Conservation (phyloP, 2,888 invertebrate genomes). For the Eristalis intricaria region DNA sequence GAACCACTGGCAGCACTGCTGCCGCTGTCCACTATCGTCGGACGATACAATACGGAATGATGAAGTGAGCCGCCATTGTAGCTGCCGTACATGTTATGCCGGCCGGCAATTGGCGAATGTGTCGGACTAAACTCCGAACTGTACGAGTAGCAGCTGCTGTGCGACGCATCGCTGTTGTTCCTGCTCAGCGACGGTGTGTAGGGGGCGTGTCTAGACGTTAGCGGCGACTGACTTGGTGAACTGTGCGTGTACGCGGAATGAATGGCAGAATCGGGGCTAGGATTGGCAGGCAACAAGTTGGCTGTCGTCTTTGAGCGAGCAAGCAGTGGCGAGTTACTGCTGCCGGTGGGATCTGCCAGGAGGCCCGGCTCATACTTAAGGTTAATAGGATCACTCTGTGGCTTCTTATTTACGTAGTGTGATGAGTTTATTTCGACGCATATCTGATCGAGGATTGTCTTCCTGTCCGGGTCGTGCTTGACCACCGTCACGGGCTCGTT, state of each 20-base stretch:
- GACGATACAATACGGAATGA: slow-evolving; percentile 83
- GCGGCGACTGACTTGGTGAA: slow-evolving; percentile 93
- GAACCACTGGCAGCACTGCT: slow-evolving; percentile 71
- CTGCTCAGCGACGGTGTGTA: slow-evolving; percentile 92
- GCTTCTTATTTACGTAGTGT: slow-evolving; percentile 62
- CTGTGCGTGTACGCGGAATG: slow-evolving; percentile 92
- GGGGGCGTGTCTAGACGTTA: slow-evolving; percentile 90
- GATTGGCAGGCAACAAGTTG: slow-evolving; percentile 87
- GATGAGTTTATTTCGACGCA: slow-evolving; percentile 75
- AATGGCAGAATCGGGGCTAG: slow-evolving; percentile 94
- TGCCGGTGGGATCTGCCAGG: slow-evolving; percentile 72
- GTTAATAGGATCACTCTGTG: slow-evolving; percentile 80
- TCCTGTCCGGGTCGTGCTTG: slow-evolving; percentile 75
- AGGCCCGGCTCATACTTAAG: slow-evolving; percentile 79
- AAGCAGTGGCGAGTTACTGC: slow-evolving; percentile 85
- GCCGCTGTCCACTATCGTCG: slow-evolving; percentile 77
- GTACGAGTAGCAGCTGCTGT: slow-evolving; percentile 93
- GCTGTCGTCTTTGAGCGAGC: slow-evolving; percentile 84
- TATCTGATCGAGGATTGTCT: slow-evolving; percentile 77
- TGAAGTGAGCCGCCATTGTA: slow-evolving; percentile 80
- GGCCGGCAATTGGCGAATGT: slow-evolving; percentile 92
- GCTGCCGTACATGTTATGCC: slow-evolving; percentile 81
- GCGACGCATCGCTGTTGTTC: slow-evolving; percentile 95
- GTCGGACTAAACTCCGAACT: slow-evolving; percentile 92
- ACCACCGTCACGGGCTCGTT: slow-evolving; percentile 75